Percentiles rank a stretch among this genome's conserved stretches.
Evolutionary conservation across 2,888 invertebrate genomes (phyloP).

Genomic region (Patella depressa): DNA sequence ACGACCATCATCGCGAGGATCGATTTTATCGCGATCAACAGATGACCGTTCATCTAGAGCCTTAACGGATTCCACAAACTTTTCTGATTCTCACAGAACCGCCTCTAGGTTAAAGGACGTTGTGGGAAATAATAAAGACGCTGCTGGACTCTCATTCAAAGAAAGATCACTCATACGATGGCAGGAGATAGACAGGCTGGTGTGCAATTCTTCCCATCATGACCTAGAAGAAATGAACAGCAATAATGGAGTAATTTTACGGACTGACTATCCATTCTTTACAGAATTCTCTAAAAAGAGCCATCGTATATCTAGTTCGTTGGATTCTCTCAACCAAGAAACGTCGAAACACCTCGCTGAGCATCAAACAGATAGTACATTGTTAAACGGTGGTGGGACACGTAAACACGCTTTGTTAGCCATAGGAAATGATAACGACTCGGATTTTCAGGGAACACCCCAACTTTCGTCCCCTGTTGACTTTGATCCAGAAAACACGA

Average conservation of each 20-base stretch:
- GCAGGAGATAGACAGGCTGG: not conserved
- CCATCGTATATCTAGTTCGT: not conserved
- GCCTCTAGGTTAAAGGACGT: too few relatives aligned
- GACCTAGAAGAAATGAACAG: not conserved
- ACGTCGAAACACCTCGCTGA: not conserved
- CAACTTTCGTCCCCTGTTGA: conserved; percentile 4
- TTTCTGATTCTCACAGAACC: too few relatives aligned
- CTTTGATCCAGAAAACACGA: not conserved
- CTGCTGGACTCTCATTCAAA: too few relatives aligned
- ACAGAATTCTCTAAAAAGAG: not conserved
- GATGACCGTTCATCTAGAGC: too few relatives aligned
- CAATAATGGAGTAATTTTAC: not conserved
- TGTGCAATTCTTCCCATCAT: not conserved
- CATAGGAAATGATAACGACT: not conserved
- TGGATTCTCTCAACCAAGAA: not conserved
- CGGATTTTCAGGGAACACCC: not conserved
- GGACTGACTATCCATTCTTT: not conserved
- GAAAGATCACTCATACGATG: not conserved
- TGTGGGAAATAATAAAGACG: too few relatives aligned
- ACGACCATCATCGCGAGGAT: not conserved
- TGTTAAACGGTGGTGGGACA: not conserved
- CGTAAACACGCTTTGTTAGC: not conserved
- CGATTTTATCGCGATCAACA: too few relatives aligned
- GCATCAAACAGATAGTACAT: not conserved
- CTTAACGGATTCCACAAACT: too few relatives aligned